Conservation (phyloP, 2,888 invertebrate genomes). For the Tetrapedia diversipes region DNA sequence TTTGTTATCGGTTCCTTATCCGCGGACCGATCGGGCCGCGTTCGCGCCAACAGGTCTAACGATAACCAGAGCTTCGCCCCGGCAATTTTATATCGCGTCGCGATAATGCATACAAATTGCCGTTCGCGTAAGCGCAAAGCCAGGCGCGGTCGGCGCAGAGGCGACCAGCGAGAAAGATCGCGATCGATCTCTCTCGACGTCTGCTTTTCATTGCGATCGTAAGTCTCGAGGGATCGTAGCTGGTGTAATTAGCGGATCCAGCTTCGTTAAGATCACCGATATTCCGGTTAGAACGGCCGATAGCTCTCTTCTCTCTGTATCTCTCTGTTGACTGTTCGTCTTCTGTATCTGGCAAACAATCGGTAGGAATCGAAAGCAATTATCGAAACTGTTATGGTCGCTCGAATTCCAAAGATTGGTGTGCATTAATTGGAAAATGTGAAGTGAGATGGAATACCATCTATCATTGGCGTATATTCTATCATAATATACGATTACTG, state of each 20-base stretch:
- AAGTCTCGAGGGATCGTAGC: conserved; percentile 47
- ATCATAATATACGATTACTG: neutral
- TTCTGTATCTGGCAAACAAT: conserved; percentile 10
- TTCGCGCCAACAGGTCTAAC: conserved; percentile 3
- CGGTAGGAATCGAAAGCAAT: conserved; percentile 33
- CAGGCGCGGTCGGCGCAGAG: neutral
- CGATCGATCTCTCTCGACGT: conserved; percentile 32
- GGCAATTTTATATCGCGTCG: conserved; percentile 14
- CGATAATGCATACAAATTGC: conserved; percentile 27
- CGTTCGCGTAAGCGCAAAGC: neutral
- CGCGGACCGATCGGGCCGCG: conserved; percentile 5
- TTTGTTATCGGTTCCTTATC: conserved; percentile 16
- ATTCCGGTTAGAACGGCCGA: conserved; percentile 14
- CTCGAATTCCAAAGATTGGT: neutral
- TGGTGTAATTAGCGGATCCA: conserved; percentile 59
- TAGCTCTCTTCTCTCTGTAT: too few relatives aligned
- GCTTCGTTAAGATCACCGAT: conserved; percentile 54
- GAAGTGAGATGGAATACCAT: too few relatives aligned
- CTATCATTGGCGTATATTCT: too few relatives aligned
- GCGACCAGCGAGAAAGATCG: neutral
- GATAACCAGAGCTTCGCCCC: neutral
- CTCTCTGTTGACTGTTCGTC: conserved; percentile 41
- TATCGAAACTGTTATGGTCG: neutral
- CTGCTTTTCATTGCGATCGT: conserved; percentile 28
- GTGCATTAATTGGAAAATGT: neutral